Evolutionary conservation across 2,113 vertebrate genomes (phyloP).

Genomic region (Xyliphius kryptos): DNA sequence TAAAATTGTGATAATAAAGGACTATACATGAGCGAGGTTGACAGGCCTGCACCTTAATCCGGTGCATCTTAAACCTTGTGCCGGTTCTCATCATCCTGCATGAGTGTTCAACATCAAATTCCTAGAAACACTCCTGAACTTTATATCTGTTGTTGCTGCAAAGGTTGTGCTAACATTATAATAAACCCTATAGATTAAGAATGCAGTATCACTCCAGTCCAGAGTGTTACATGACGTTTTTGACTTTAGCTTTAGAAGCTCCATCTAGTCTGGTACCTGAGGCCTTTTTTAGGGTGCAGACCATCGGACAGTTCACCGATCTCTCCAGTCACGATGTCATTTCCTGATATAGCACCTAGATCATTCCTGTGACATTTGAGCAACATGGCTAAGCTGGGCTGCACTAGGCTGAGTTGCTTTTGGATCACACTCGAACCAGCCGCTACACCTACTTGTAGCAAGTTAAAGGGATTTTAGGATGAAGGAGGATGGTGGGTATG

Average conservation of each 20-base stretch:
- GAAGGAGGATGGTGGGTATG: slow-evolving; percentile 58
- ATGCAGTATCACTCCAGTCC: not conserved
- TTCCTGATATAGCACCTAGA: slow-evolving; percentile 64
- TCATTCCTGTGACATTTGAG: slow-evolving; percentile 65
- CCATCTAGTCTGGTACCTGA: slow-evolving; percentile 41
- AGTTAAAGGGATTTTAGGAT: slow-evolving; percentile 50
- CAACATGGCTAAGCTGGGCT: slow-evolving; percentile 69
- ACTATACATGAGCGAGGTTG: too few species aligned
- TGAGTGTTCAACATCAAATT: too few species aligned
- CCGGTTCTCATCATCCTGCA: too few species aligned
- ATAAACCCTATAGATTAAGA: too few species aligned
- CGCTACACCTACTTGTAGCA: slow-evolving; percentile 42
- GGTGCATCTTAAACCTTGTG: too few species aligned
- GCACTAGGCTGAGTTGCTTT: slow-evolving; percentile 46
- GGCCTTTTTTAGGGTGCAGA: slow-evolving; percentile 36
- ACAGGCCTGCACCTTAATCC: too few species aligned
- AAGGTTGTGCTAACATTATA: too few species aligned
- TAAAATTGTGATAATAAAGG: too few species aligned
- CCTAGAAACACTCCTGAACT: too few species aligned
- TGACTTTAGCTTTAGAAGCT: not conserved
- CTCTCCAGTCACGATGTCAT: slow-evolving; percentile 41
- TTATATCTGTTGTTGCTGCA: too few species aligned
- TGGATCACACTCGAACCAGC: slow-evolving; percentile 23
- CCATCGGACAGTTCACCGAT: slow-evolving; percentile 15
- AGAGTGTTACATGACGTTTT: not conserved